Conservation (phyloP, 2,888 invertebrate genomes). For the Erynnis tages region DNA sequence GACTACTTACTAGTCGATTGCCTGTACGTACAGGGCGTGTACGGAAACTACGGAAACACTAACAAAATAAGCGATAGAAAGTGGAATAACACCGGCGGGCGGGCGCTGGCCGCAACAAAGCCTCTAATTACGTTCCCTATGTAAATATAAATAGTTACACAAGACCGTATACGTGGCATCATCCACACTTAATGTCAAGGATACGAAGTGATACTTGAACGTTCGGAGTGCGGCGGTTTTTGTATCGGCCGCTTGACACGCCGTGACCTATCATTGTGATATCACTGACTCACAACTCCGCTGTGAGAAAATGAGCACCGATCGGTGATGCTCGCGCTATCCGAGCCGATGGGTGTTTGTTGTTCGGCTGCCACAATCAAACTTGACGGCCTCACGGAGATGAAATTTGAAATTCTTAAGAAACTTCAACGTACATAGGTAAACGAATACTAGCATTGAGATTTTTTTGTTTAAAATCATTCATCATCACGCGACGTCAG, state of each 20-base stretch:
- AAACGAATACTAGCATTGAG: too few relatives aligned
- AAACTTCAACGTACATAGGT: too few relatives aligned
- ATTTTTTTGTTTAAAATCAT: too few relatives aligned
- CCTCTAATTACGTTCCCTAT: conserved; percentile 34
- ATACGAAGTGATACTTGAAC: conserved; percentile 30
- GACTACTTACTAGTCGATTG: too few relatives aligned
- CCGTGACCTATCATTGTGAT: conserved; percentile 36
- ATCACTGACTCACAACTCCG: conserved; percentile 24
- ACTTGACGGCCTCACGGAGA: neutral
- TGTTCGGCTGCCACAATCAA: conserved; percentile 4
- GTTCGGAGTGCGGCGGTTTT: conserved; percentile 27
- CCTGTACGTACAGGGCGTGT: too few relatives aligned
- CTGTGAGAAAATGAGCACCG: conserved; percentile 25
- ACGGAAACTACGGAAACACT: too few relatives aligned
- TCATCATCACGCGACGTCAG: too few relatives aligned
- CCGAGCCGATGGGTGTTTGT: neutral
- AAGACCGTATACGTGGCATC: conserved; percentile 31
- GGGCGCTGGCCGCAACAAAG: conserved; percentile 30
- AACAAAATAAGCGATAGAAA: too few relatives aligned
- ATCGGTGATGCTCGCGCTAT: conserved; percentile 12
- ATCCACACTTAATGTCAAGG: conserved; percentile 40
- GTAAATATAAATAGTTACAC: conserved; percentile 34
- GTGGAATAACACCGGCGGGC: conserved; percentile 15
- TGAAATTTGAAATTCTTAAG: neutral
- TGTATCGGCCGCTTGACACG: conserved; percentile 35